phyloP scores from a whole-genome alignment of 2,113 vertebrate genomes.

The Cyanoderma ruficeps region DNA sequence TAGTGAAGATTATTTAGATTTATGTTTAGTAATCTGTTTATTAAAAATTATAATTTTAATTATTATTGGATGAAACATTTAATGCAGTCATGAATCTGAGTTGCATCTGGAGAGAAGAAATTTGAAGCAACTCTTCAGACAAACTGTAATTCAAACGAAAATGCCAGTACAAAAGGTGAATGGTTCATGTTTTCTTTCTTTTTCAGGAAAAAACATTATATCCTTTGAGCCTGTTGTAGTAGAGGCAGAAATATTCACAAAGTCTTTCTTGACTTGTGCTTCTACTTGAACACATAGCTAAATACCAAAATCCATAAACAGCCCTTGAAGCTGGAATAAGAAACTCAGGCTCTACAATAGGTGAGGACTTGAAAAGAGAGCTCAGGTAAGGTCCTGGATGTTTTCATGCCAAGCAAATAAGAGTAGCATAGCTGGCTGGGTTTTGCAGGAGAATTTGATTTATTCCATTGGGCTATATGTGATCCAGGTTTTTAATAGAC shows the following conservation, averaged over 20 bases:
- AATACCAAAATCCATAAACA: not conserved
- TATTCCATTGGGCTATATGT: not conserved
- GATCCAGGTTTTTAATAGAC: not conserved
- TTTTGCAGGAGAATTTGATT: not conserved
- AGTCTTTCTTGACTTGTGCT: constrained; percentile 4
- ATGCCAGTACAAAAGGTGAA: constrained; percentile 5
- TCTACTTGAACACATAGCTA: not conserved
- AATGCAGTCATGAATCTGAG: not conserved
- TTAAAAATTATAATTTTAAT: not conserved
- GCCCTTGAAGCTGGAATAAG: not conserved
- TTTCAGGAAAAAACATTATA: not conserved
- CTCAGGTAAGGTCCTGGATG: not conserved
- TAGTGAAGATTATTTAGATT: not conserved
- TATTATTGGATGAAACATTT: not conserved
- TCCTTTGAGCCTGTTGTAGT: not conserved
- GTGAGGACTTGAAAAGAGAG: not conserved
- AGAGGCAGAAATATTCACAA: not conserved
- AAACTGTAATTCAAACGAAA: not conserved
- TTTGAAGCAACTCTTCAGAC: not conserved
- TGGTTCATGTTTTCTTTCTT: constrained; percentile 13
- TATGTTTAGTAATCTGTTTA: not conserved
- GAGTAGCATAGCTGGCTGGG: not conserved
- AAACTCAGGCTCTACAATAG: not conserved
- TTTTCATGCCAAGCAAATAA: not conserved
- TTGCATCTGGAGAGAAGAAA: not conserved